Evolutionary conservation across 2,888 invertebrate species (phyloP).

Genomic region (Eupithecia vulgata): DNA sequence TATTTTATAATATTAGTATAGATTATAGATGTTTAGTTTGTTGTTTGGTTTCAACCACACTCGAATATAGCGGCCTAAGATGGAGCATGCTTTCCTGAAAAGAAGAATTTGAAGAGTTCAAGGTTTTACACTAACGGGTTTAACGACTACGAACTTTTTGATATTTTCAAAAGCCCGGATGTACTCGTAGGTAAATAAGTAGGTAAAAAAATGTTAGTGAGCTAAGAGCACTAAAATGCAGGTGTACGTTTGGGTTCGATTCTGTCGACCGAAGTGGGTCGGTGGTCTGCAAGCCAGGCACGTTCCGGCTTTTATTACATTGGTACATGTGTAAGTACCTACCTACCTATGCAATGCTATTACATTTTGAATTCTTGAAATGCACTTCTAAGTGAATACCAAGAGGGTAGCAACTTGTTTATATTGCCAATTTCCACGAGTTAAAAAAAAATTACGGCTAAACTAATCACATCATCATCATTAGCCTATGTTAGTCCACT

Average conservation of each 20-base stretch:
- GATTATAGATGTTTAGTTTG: too few species aligned
- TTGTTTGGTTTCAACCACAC: too few species aligned
- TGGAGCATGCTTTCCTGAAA: too few species aligned
- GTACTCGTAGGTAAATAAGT: not conserved
- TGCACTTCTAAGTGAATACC: constrained; percentile 5
- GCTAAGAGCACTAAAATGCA: not conserved
- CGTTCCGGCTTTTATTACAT: constrained; percentile 17
- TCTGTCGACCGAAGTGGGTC: constrained; percentile 4
- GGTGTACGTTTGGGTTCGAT: not conserved
- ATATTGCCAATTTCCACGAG: too few species aligned
- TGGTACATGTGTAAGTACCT: not conserved
- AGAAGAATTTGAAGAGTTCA: too few species aligned
- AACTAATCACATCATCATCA: too few species aligned
- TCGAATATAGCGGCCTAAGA: too few species aligned
- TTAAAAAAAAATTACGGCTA: too few species aligned
- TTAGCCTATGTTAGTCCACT: too few species aligned
- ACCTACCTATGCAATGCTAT: not conserved
- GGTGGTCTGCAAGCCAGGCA: constrained; percentile 6
- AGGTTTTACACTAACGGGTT: too few species aligned
- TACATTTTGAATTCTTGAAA: constrained; percentile 4
- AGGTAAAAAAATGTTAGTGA: not conserved
- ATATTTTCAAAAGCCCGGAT: not conserved
- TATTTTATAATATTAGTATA: too few species aligned
- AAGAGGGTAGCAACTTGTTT: not conserved
- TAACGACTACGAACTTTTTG: not conserved